phyloP scores from a whole-genome alignment of 2,113 vertebrate species.

The Pica pica region DNA sequence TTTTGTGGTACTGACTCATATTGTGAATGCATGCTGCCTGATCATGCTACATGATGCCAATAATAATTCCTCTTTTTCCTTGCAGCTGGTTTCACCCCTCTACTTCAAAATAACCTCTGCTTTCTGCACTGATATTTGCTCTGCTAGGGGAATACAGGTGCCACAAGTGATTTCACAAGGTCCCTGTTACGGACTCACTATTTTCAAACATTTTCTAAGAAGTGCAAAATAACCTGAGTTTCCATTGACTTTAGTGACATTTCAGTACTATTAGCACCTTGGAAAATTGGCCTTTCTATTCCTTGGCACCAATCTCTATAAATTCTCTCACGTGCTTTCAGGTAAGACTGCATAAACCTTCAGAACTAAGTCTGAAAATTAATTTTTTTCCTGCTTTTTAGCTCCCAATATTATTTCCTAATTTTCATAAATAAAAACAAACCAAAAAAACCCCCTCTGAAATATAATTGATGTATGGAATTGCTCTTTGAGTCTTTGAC shows the following conservation, averaged over 20 bases:
- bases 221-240: not conserved
- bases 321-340: not conserved
- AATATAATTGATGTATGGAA: not conserved
- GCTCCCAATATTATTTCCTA: not conserved
- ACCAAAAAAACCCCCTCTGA: accelerated
- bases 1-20: not conserved
- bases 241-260: not conserved
- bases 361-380: not conserved
- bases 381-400: not conserved
- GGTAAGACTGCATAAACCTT: not conserved
- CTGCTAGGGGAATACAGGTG: not conserved
- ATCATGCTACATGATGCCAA: not conserved
- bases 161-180: not conserved
- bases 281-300: not conserved
- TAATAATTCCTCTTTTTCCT: not conserved
- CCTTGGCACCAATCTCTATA: not conserved
- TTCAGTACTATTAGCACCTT: not conserved
- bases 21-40: not conserved
- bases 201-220: not conserved
- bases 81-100: not conserved
- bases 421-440: not conserved
- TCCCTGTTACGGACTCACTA: not conserved
- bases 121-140: not conserved
- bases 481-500: not conserved
- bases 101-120: not conserved